phyloP scores from a whole-genome alignment of 2,113 vertebrate species.

The Ornithorhynchus anatinus region DNA sequence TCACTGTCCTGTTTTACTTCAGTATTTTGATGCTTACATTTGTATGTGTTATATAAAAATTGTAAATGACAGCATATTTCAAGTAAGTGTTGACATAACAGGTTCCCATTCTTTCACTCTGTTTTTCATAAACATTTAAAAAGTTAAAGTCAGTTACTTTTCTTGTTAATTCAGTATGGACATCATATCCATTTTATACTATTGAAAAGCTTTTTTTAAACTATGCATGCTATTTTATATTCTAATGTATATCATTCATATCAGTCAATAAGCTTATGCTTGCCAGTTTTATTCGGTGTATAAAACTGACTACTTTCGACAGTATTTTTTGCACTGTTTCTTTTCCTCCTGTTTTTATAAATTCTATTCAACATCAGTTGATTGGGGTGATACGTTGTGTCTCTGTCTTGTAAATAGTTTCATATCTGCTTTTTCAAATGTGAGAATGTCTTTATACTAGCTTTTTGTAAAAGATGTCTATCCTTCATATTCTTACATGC shows the following conservation, averaged over 20 bases:
- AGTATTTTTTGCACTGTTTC: slow-evolving; percentile 87
- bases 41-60: slow-evolving; percentile 48
- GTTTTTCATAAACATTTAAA: slow-evolving; percentile 10
- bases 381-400: slow-evolving; percentile 64
- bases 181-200: slow-evolving; percentile 31
- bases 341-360: slow-evolving; percentile 76
- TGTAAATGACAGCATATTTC: slow-evolving; percentile 15
- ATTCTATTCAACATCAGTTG: slow-evolving; percentile 68
- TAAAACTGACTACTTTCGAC: slow-evolving; percentile 77
- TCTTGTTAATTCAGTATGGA: slow-evolving; percentile 23
- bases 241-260: slow-evolving; percentile 79
- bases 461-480: slow-evolving; percentile 72
- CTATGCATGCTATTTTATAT: slow-evolving; percentile 89
- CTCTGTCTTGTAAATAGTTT: slow-evolving; percentile 83
- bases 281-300: slow-evolving; percentile 73
- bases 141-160: not conserved
- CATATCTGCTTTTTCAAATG: slow-evolving; percentile 78
- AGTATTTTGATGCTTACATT: slow-evolving; percentile 59
- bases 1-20: slow-evolving; percentile 45
- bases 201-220: slow-evolving; percentile 68
- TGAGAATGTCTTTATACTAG: slow-evolving; percentile 67
- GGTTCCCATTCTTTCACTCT: not conserved
- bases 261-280: slow-evolving; percentile 83
- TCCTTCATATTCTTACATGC: slow-evolving; percentile 77
- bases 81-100: not conserved